A percentile compares a stretch with the other conserved stretches of the same genome.
Conservation (phyloP, 1,140 invertebrate genomes). For the Anastrepha obliqua region DNA sequence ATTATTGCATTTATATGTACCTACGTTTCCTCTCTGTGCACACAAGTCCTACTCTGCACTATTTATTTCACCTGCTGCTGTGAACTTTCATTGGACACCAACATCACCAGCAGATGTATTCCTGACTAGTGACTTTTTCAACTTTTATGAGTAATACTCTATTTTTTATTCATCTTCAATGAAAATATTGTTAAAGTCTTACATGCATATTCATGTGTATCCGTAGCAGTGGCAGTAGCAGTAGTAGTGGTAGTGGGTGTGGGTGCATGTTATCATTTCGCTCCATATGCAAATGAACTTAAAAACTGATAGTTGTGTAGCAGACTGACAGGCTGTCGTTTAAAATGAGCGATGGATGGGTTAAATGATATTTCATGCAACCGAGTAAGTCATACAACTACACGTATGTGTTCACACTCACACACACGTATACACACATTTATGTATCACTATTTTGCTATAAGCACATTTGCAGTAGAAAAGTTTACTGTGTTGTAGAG, state of each 20-base stretch:
- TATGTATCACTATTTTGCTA: neutral
- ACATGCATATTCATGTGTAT: neutral
- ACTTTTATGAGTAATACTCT: neutral
- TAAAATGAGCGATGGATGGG: conserved; percentile 49
- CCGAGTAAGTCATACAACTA: neutral
- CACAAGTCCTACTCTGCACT: neutral
- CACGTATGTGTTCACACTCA: neutral
- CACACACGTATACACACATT: neutral
- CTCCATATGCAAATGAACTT: conserved; percentile 44
- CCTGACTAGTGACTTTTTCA: neutral
- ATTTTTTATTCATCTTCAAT: neutral
- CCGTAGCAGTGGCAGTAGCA: too few relatives aligned
- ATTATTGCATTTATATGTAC: too few relatives aligned
- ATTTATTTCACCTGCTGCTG: neutral
- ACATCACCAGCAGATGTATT: neutral
- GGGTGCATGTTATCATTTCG: conserved; percentile 19
- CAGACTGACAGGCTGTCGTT: conserved; percentile 37
- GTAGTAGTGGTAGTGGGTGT: neutral
- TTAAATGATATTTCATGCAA: conserved; percentile 46
- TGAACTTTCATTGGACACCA: neutral
- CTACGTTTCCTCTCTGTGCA: too few relatives aligned
- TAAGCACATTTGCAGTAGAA: neutral
- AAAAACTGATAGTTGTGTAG: conserved; percentile 29
- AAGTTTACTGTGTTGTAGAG: too few relatives aligned
- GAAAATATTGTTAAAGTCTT: conserved; percentile 41